A percentile compares a stretch with the other conserved stretches of the same genome.
Conservation (phyloP, 2,888 invertebrate species). For the Xestia rhomboidea region DNA sequence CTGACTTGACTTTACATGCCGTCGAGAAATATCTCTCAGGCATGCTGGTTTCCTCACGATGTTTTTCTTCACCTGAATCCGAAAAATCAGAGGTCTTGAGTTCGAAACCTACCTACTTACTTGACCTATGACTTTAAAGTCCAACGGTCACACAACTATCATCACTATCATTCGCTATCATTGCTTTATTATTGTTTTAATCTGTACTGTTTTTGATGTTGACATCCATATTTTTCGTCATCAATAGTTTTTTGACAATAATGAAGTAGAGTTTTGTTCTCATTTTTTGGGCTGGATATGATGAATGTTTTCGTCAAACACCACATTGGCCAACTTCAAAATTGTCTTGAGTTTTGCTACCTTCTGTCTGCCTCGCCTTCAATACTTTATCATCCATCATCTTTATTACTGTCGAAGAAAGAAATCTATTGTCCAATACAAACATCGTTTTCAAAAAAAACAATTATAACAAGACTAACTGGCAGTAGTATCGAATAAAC, state of each 20-base stretch:
- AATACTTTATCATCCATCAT: conserved; percentile 6
- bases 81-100: no score
- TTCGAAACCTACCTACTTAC: no score
- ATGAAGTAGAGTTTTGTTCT: not conserved
- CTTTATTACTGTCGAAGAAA: conserved; percentile 5
- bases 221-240: not conserved
- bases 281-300: not conserved
- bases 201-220: not conserved
- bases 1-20: no score
- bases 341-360: not conserved
- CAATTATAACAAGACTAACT: not conserved
- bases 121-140: no score
- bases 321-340: not conserved
- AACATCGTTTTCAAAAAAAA: not conserved
- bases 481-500: conserved; percentile 9
- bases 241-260: not conserved
- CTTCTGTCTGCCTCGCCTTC: not conserved
- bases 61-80: no score
- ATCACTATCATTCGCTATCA: no score
- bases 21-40: no score
- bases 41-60: no score
- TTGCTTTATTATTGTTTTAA: not conserved
- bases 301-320: not conserved
- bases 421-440: not conserved
- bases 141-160: no score